Percentiles rank a stretch among this genome's conserved stretches.
These are phyloP conservation scores for Leptinotarsa defecta DNA, from an alignment of 1,140 invertebrate species.

Conservation along the genomic window DNA sequence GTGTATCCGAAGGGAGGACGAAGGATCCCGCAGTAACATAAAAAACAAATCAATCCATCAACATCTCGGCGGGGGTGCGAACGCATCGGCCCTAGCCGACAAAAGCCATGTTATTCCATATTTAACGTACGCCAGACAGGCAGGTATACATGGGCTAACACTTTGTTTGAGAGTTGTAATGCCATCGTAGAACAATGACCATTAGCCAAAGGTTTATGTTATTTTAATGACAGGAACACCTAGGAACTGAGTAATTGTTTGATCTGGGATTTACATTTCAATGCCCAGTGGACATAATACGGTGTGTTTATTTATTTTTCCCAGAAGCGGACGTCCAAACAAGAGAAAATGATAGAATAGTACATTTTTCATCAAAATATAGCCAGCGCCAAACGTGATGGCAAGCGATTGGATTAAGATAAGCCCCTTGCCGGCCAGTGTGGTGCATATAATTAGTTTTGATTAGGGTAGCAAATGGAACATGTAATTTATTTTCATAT, in stretches of 20 bases:
- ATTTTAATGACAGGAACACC: background rate
- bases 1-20: constrained; percentile 13
- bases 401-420: too few species aligned
- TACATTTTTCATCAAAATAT: too few species aligned
- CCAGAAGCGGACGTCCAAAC: too few species aligned
- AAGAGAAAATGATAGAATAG: too few species aligned
- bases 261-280: background rate
- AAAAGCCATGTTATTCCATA: constrained; percentile 51
- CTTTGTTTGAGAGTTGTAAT: constrained; percentile 26
- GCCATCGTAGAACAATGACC: constrained; percentile 27
- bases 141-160: constrained; percentile 30
- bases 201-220: constrained; percentile 12
- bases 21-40: constrained; percentile 37
- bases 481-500: too few species aligned
- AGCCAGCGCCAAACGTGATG: too few species aligned
- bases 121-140: constrained; percentile 44
- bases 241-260: background rate
- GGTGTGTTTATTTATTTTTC: background rate
- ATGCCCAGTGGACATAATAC: background rate
- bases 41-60: constrained; percentile 52
- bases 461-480: too few species aligned
- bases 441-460: too few species aligned
- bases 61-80: constrained; percentile 44
- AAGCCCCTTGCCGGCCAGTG: too few species aligned
- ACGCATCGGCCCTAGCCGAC: constrained; percentile 40